A percentile compares a stretch with the other conserved stretches of the same genome.
phyloP scores from a whole-genome alignment of 2,888 invertebrate genomes.

The Ceratothoa steindachneri region DNA sequence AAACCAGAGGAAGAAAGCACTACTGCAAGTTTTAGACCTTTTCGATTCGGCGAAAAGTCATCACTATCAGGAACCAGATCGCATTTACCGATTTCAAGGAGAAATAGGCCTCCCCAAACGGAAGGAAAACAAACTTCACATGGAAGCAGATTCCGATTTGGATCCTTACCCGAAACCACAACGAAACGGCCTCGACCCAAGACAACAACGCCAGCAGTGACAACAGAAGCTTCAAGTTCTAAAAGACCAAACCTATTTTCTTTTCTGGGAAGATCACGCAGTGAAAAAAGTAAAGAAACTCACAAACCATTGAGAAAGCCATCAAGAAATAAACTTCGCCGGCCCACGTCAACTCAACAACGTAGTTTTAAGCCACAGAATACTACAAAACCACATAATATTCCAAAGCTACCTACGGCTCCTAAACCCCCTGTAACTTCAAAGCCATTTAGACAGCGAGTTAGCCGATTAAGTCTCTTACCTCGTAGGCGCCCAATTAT shows the following conservation, averaged over 20 bases:
- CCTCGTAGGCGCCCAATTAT: slow-evolving; percentile 25
- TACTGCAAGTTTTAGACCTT: slow-evolving; percentile 28
- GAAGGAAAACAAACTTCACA: neutral
- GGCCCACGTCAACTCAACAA: no score
- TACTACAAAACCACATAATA: neutral
- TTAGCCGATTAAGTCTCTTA: slow-evolving; percentile 7
- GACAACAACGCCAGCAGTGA: neutral
- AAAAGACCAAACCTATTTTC: neutral
- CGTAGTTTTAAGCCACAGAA: neutral
- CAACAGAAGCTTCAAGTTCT: neutral
- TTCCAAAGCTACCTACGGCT: neutral
- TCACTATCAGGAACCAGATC: slow-evolving; percentile 24
- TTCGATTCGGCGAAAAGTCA: slow-evolving; percentile 29
- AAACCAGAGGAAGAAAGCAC: slow-evolving; percentile 6
- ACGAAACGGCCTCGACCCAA: neutral
- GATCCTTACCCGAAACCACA: neutral
- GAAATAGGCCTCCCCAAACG: neutral
- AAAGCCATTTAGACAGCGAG: neutral
- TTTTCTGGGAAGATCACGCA: neutral
- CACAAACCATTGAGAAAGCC: no score
- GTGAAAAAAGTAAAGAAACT: neutral
- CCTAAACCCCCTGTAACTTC: neutral
- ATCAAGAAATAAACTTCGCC: no score
- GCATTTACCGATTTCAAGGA: slow-evolving; percentile 29
- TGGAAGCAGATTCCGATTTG: neutral